Base-by-base conservation (phyloP, 1,140 invertebrate genomes). In the Drosophila ercepeae region DNA sequence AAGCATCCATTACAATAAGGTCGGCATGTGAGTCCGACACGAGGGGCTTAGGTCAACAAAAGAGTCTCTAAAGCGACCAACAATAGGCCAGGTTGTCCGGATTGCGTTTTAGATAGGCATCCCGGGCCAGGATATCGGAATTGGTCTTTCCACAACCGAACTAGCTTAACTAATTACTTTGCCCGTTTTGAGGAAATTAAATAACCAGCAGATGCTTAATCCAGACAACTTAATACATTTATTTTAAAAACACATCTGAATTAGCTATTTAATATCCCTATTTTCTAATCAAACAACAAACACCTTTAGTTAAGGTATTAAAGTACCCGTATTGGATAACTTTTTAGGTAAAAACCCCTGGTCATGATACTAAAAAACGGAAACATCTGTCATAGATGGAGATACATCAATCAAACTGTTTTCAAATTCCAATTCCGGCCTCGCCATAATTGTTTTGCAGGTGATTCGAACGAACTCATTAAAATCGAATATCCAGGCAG, bases 401-500 rank as follows among this genome's bases (percentile, higher is more conserved):
- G 9, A 9, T 32, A 3, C 3, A 68, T 53, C 64, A 52, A 68
- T 68, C 64, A 68, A 21, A 16, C 46, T 39, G 46, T 36, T 34
- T 67, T 67, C 13, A 67, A 67, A 67, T 27, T 44, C 39, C 14
- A 44, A 68, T 68, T 68, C 50, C 18, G 23, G 19, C 49, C 11
- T 53, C 64, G 25, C 60, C 61, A 67, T 68, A 67, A 68, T 68
- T 67, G 64, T 68, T 68, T 21, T 68, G 61, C 64, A 53, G 48
- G 46, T 53, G 64, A 67, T 53, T 68, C 53, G 48, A 67, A 53
- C 36, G 32, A 68, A 68, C 61, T 68, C 61, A 68, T 68, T 68
- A 68, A 68, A 68, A 68, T 44, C 61, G 67, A 68, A 68, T 68
- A 68, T 67, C 64, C 61, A 34, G 41, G 41, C 9, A 48, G 25